These are phyloP conservation scores for Harpalus rubripes DNA, from an alignment of 2,888 invertebrate species.

Conservation along the genomic window DNA sequence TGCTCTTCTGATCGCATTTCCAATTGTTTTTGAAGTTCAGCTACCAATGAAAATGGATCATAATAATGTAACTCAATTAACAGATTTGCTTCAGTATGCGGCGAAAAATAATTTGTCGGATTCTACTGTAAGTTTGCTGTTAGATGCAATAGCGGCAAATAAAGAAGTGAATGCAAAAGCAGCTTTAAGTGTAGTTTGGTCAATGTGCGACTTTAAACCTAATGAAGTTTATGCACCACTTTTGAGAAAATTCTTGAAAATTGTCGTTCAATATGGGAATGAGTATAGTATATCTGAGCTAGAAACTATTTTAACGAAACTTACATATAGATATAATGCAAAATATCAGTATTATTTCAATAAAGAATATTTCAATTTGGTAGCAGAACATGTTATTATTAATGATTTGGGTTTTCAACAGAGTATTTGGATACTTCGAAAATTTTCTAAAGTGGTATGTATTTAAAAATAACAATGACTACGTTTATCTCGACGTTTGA, in stretches of 20 bases:
- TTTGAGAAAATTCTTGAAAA: constrained; percentile 79
- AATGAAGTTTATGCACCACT: constrained; percentile 78
- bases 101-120: constrained; percentile 79
- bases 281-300: constrained; percentile 78
- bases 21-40: constrained; percentile 84
- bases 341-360: constrained; percentile 81
- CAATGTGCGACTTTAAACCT: constrained; percentile 79
- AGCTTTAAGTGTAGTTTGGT: constrained; percentile 80
- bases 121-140: constrained; percentile 79
- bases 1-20: constrained; percentile 83
- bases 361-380: constrained; percentile 81
- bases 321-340: constrained; percentile 77
- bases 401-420: constrained; percentile 79
- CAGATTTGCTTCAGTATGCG: constrained; percentile 80
- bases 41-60: constrained; percentile 80
- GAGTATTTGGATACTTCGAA: constrained; percentile 78
- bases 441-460: constrained; percentile 81
- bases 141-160: constrained; percentile 78
- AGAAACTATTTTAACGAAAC: constrained; percentile 78
- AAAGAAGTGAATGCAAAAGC: constrained; percentile 76
- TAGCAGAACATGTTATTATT: constrained; percentile 79
- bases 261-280: constrained; percentile 77
- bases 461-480: constrained; percentile 39
- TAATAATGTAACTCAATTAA: constrained; percentile 78
- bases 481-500: too few species aligned